Evolutionary conservation across 2,797 vertebrate species (phyloP), one percentile per base, ranked within the genome.

Genomic region (Sebastes cheni): DNA sequence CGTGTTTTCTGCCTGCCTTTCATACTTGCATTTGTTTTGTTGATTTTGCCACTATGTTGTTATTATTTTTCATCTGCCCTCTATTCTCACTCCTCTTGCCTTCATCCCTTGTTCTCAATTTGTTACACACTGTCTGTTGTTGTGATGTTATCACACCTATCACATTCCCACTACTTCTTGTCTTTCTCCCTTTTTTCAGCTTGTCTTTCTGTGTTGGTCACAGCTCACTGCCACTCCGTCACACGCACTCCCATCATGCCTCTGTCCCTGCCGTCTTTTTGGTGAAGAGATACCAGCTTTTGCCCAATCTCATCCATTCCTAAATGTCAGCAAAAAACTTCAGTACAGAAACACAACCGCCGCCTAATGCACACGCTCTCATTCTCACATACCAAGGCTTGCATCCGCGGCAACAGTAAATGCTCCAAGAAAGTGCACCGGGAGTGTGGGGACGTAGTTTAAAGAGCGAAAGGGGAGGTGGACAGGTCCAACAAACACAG

Each of bases 181-280:
- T 83, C 61, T 72, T 84, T 82, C 77, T 85, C 36, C 67, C 60
- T 83, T 86, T 86, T 78, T 85, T 66, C 50, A 61, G 39, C 70
- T 50, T 64, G 83, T 90, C 85, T 85, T 80, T 91, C 81, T 88
- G 25, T 59, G 79, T 75, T 83, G 11, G 86, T 92, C 83, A 92
- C 87, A 85, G 88, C 81, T 88, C 71, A 12, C 81, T 89, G 88
- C 82, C 56, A 2, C 88, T 86, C 80, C 85, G 76, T 91, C 88
- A 91, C 89, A 93, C 88, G 81, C 89, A 90, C 88, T 69, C 72
- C 83, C 74, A 74, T 80, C 62, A 69, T 81, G 62, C 61, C 50
- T 69, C 74, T 72, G 64, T 50, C 39, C 12, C 65, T 34, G 70
- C 60, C 13, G 46, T 69, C 25, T 18, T 79, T 76, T 66, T 36